phyloP scores from a whole-genome alignment of 2,113 vertebrate species.

The Campylomormyrus tamandua region DNA sequence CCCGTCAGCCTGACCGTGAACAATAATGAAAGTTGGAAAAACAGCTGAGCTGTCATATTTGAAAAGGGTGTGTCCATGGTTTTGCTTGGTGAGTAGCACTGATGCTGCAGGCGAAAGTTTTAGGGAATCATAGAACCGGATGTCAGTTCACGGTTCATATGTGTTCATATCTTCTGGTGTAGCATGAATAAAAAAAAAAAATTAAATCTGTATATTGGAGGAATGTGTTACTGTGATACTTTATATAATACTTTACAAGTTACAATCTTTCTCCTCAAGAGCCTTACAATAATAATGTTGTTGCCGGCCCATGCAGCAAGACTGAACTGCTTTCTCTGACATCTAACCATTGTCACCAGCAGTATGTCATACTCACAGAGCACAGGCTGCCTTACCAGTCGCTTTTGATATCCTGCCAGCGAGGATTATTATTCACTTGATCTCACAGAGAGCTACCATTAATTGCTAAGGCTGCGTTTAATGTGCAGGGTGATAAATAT shows the following conservation, averaged over 20 bases:
- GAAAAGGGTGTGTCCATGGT: background rate
- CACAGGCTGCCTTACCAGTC: background rate
- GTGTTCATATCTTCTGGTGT: background rate
- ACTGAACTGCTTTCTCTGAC: constrained; percentile 12
- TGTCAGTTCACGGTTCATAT: background rate
- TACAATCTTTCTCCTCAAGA: background rate
- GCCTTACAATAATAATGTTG: background rate
- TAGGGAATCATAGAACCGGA: background rate
- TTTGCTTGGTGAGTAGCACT: background rate
- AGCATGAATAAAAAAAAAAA: background rate
- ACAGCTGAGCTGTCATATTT: background rate
- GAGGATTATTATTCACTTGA: constrained; percentile 19
- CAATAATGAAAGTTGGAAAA: background rate
- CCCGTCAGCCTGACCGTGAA: background rate
- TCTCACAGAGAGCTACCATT: constrained; percentile 15
- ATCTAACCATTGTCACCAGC: background rate
- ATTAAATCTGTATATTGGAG: background rate
- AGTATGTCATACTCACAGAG: constrained; percentile 3
- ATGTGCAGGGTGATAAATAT: background rate
- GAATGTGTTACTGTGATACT: background rate
- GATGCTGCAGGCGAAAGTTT: background rate
- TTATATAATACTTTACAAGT: background rate
- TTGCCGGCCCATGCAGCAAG: background rate
- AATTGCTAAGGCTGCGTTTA: constrained; percentile 10
- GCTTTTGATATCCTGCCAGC: background rate